Evolutionary conservation across 2,888 invertebrate genomes (phyloP).

Genomic region (Corbicula japonica): DNA sequence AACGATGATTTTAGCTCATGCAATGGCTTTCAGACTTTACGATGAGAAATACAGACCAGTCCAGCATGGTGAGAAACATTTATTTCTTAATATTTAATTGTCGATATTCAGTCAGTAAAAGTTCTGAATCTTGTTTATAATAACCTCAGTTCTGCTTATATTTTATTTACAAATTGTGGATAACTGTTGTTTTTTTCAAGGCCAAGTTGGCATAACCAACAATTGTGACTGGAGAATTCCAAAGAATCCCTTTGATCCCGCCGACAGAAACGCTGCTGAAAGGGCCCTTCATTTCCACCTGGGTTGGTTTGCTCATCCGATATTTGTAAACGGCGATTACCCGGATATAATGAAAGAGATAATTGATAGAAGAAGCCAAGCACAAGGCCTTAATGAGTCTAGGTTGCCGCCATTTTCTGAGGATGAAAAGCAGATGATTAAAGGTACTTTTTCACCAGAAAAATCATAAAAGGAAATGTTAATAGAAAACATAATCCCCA

Average conservation of each 20-base stretch:
- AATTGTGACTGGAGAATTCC: slow-evolving; percentile 70
- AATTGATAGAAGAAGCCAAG: slow-evolving; percentile 48
- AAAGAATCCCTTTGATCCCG: slow-evolving; percentile 53
- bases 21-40: slow-evolving; percentile 66
- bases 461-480: no score
- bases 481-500: no score
- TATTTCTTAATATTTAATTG: not conserved
- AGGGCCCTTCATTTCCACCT: slow-evolving; percentile 72
- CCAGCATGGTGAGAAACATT: slow-evolving; percentile 65
- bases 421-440: slow-evolving; percentile 48
- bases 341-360: slow-evolving; percentile 65
- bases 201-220: slow-evolving; percentile 70
- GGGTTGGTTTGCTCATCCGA: slow-evolving; percentile 82
- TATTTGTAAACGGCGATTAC: slow-evolving; percentile 87
- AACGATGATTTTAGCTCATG: slow-evolving; percentile 69
- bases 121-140: not conserved
- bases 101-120: slow-evolving; percentile 8
- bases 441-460: slow-evolving; percentile 46
- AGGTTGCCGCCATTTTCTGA: slow-evolving; percentile 60
- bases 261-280: slow-evolving; percentile 70
- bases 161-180: not conserved
- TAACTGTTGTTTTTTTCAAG: slow-evolving; percentile 42
- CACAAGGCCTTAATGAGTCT: slow-evolving; percentile 40
- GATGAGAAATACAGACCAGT: slow-evolving; percentile 54
- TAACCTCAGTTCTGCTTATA: not conserved